Evolutionary conservation across 2,888 invertebrate genomes (phyloP).

Genomic region (Archaeoteleia sp.): DNA sequence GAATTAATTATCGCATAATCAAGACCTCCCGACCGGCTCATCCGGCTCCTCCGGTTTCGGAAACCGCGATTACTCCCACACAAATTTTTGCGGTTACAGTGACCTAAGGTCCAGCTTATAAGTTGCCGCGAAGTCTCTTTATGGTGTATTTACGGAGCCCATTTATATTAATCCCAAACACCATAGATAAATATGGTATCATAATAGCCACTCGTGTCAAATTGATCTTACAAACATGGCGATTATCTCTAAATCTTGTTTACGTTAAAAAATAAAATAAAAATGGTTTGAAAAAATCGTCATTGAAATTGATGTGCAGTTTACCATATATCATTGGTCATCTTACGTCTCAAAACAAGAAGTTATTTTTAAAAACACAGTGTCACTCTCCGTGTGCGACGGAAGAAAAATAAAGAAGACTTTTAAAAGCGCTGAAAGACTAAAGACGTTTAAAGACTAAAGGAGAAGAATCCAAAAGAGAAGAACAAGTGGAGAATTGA

Average conservation of each 20-base stretch:
- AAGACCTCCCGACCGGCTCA: constrained; percentile 55
- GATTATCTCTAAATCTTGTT: too few relatives aligned
- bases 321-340: constrained; percentile 29
- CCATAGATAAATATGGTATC: too few relatives aligned
- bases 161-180: not conserved
- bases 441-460: constrained; percentile 7
- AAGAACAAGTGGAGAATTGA: constrained; percentile 21
- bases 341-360: constrained; percentile 24
- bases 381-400: constrained; percentile 19
- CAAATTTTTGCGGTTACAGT: constrained; percentile 44
- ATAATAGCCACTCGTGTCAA: too few relatives aligned
- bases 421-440: not conserved
- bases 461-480: constrained; percentile 10
- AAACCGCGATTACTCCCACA: constrained; percentile 44
- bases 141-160: not conserved
- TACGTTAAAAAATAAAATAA: too few relatives aligned
- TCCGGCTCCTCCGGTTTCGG: constrained; percentile 48
- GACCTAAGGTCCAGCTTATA: constrained; percentile 32
- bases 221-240: too few relatives aligned
- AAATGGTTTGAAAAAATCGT: too few relatives aligned
- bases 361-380: constrained; percentile 24
- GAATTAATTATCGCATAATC: constrained; percentile 62
- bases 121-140: not conserved
- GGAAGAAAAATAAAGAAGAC: constrained; percentile 6
- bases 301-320: too few relatives aligned